These are phyloP conservation scores for Oryzias dopingdopingensis DNA, from an alignment of 2,797 vertebrate species.

Conservation along the genomic window DNA sequence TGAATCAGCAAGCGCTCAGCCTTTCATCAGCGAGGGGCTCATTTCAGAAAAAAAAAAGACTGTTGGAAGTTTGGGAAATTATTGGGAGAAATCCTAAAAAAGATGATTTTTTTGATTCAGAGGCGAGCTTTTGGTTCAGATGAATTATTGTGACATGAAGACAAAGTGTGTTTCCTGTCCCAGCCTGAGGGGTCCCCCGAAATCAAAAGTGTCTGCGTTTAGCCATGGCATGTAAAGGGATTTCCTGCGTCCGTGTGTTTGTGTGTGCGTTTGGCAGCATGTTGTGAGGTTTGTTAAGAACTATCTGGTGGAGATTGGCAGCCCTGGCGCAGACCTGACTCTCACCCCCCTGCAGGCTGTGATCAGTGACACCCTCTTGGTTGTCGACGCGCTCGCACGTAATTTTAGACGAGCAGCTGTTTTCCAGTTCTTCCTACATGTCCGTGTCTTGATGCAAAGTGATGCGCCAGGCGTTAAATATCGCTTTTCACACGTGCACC, in stretches of 20 bases:
- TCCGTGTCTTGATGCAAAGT: conserved; percentile 66
- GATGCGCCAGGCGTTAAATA: conserved; percentile 65
- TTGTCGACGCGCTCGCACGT: conserved; percentile 28
- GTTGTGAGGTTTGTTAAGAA: conserved; percentile 57
- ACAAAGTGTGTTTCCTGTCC: conserved; percentile 45
- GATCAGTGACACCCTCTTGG: conserved; percentile 64
- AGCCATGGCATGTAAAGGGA: conserved; percentile 74
- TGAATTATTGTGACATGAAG: conserved; percentile 28
- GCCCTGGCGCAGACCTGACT: conserved; percentile 56
- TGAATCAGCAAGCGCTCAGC: conserved; percentile 72
- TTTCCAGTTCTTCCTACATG: conserved; percentile 69
- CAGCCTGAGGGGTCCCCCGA: conserved; percentile 58
- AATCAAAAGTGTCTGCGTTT: conserved; percentile 73
- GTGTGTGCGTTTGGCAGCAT: conserved; percentile 48
- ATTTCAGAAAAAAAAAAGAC: too few species aligned
- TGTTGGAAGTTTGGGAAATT: not conserved
- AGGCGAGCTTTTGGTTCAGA: conserved; percentile 12
- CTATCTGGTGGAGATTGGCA: conserved; percentile 62
- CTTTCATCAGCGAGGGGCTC: conserved; percentile 63
- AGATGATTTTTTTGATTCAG: not conserved
- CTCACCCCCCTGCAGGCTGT: conserved; percentile 56
- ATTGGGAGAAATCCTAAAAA: not conserved
- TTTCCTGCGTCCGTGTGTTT: conserved; percentile 47
- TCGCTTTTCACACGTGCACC: conserved; percentile 64
- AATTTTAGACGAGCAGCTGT: conserved; percentile 62